Conservation (phyloP, 2,888 invertebrate genomes). For the Protonemura montana region DNA sequence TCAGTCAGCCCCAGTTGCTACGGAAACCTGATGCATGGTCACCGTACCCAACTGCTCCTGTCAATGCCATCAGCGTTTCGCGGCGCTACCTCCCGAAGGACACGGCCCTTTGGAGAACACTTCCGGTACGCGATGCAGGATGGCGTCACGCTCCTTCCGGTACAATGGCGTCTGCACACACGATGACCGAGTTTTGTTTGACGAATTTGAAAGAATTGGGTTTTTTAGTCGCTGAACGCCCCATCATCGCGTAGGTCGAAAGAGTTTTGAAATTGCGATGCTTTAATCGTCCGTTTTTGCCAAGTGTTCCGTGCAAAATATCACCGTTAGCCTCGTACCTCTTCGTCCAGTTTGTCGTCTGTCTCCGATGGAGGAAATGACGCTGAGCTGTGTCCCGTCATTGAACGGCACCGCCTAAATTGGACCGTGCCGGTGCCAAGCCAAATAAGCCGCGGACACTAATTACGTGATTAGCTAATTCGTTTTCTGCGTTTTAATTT, state of each 20-base stretch:
- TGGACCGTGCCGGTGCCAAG: not conserved
- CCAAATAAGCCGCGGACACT: not conserved
- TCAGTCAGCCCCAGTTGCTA: too few relatives aligned
- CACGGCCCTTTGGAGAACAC: slow-evolving; percentile 28
- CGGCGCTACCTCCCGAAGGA: not conserved
- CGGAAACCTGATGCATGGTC: too few relatives aligned
- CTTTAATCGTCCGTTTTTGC: too few relatives aligned
- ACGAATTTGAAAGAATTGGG: not conserved
- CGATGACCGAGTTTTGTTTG: not conserved
- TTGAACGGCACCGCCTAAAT: not conserved
- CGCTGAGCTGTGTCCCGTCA: not conserved
- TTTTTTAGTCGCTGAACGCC: too few relatives aligned
- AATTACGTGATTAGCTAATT: not conserved
- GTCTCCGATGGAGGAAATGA: not conserved
- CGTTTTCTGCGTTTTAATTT: not conserved
- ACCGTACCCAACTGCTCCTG: too few relatives aligned
- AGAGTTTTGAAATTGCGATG: too few relatives aligned
- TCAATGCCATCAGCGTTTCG: not conserved
- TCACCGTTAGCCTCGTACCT: too few relatives aligned
- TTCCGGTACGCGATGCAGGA: slow-evolving; percentile 1
- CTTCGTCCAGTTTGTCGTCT: not conserved
- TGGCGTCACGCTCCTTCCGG: slow-evolving; percentile 19
- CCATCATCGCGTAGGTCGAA: too few relatives aligned
- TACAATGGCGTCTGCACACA: slow-evolving; percentile 18
- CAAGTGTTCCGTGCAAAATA: too few relatives aligned